Evolutionary conservation across 2,797 vertebrate genomes (phyloP), one percentile per base, ranked within the genome.

Genomic region (Holocentrus rufus): DNA sequence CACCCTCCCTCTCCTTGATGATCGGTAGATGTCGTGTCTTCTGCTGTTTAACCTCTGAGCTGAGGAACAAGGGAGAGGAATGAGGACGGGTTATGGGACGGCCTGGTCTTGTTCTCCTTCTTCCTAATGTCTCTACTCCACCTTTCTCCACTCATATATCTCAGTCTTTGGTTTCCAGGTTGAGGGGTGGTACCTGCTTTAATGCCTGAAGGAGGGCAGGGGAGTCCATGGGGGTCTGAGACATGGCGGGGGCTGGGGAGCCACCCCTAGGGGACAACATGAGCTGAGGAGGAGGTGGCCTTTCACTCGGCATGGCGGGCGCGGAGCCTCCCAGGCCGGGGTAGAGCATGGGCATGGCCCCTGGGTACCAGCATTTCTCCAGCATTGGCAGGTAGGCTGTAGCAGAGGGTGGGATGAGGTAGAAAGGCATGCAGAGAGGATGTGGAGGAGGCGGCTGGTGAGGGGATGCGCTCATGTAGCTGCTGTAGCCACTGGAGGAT

Each of bases 121-220:
- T 54, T 47, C 65, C 59, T 34, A 69, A 52, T 60, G 77, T 76
- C 65, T 79, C 74, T 66, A 66, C 31, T 2, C 31, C 23, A 52
- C 53, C 67, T 2, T 13, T 59, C 18, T 50, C 44, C 52, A 34
- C 18, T 20, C 58, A 27, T 6, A 42, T 68, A 47, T 49, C 70
- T 96, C 91, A 99, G 95, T 98, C 98, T 97, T 98, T 99, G 96
- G 97, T 95, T 95, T 98, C 97, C 88, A 96, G 91, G 93, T 96
- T 96, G 88, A 98, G 93, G 52, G 95, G 95, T 34, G 97, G 96
- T 77, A 98, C 95, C 85, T 98, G 97, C 93, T 98, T 98, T 81
- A 99, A 92, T 58, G 96, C 97, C 72, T 99, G 97, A 66, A 98
- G 94, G 83, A 99, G 93, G 39, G 96, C 95, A 0, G 97, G 97